Base-by-base conservation (phyloP, 1,140 invertebrate genomes). In the Drosophila rufa region DNA sequence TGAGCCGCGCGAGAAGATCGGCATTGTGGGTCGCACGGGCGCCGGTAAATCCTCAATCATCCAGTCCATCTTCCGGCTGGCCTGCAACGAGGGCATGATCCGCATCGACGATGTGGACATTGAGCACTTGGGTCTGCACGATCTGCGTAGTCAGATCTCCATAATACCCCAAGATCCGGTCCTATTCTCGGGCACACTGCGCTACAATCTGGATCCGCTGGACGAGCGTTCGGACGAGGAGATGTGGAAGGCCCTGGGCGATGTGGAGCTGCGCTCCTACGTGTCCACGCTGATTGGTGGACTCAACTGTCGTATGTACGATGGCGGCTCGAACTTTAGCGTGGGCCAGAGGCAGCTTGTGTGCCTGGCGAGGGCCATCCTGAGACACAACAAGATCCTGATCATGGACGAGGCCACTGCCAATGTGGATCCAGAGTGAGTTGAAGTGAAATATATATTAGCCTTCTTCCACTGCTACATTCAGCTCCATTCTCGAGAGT, bases 21-120 rank as follows among this genome's bases (percentile, higher is more conserved):
- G 97, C 3, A 96, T 98, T 65, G 97, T 98, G 17, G 97, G 97
- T 4, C 94, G 97, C 86, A 98, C 97, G 11, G 98, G 98, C 1
- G 97, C 98, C 42, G 98, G 98, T 15, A 99, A 99, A 92, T 97
- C 97, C 0, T 98, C 98, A 0, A 93, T 99, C 4, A 97, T 98
- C 59, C 94, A 96, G 30, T 96, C 97, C 1, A 91, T 98, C 1
- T 98, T 98, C 84, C 94, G 97, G 56, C 83, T 98, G 62, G 94
- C 94, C 2, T 95, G 95, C 82, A 94, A 95, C 42, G 94, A 94
- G 38, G 96, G 96, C 2, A 79, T 91, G 30, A 94, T 95, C 46
- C 79, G 91, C 4, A 95, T 97, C 60, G 95, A 95, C 73, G 94
- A 93, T 9, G 69, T 95, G 0, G 94, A 95, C 46, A 95, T 94